Percentiles rank a stretch among this genome's conserved stretches.
Evolutionary conservation across 2,113 vertebrate species (phyloP).

Genomic region (Nanorana parkeri): DNA sequence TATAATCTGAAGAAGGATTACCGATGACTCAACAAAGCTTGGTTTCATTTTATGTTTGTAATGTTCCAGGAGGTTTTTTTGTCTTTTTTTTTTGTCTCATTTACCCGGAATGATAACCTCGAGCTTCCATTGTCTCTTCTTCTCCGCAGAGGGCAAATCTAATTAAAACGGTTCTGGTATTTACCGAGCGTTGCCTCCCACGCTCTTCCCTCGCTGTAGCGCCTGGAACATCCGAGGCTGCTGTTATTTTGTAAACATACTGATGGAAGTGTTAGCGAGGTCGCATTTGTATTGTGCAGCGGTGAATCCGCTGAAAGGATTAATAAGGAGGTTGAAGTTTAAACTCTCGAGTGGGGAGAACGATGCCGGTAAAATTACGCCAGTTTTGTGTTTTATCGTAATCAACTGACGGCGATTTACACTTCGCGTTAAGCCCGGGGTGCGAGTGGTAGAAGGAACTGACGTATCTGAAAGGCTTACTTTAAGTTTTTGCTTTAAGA

Average conservation of each 20-base stretch:
- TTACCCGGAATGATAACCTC: too few relatives aligned
- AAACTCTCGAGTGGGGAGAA: background rate
- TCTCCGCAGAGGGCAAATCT: conserved; percentile 18
- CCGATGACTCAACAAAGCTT: too few relatives aligned
- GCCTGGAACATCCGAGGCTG: background rate
- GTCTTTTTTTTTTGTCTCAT: too few relatives aligned
- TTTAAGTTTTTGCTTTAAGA: too few relatives aligned
- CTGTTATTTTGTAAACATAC: conserved; percentile 30
- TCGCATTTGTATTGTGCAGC: background rate
- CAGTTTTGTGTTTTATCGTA: too few relatives aligned
- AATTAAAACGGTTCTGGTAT: conserved; percentile 37
- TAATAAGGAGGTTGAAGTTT: conserved; percentile 6
- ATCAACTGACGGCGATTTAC: too few relatives aligned
- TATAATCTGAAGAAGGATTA: too few relatives aligned
- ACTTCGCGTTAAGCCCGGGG: background rate
- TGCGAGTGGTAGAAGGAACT: too few relatives aligned
- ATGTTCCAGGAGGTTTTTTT: too few relatives aligned
- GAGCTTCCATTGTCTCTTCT: background rate
- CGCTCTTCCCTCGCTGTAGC: background rate
- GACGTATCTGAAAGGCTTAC: too few relatives aligned
- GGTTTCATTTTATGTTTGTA: too few relatives aligned
- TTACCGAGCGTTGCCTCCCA: conserved; percentile 2
- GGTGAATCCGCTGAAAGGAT: background rate
- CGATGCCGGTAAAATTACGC: too few relatives aligned
- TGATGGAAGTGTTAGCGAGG: background rate